Evolutionary conservation across 2,797 vertebrate genomes (phyloP).

Genomic region (Lateolabrax maculatus): DNA sequence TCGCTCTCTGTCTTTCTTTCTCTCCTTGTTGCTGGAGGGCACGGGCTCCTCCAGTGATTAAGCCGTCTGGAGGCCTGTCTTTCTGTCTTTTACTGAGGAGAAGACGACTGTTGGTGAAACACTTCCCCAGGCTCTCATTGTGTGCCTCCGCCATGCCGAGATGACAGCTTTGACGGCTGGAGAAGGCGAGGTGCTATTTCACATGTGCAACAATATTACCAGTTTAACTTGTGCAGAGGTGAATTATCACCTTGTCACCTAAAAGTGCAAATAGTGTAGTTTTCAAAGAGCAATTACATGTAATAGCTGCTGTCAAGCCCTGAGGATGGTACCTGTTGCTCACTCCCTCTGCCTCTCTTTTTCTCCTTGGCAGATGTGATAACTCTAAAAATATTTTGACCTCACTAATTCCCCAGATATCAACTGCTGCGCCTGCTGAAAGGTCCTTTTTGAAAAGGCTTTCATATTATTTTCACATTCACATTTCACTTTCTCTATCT

Average conservation of each 20-base stretch:
- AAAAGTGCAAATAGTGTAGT: conserved; percentile 89
- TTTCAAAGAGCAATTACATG: conserved; percentile 94
- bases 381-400: conserved; percentile 84
- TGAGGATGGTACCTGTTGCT: conserved; percentile 90
- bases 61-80: conserved; percentile 78
- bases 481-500: conserved; percentile 39
- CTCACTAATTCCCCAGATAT: conserved; percentile 81
- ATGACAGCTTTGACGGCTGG: conserved; percentile 80
- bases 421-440: conserved; percentile 76
- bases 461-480: conserved; percentile 59
- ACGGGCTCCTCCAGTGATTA: conserved; percentile 75
- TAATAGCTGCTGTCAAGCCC: conserved; percentile 94
- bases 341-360: conserved; percentile 17
- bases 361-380: conserved; percentile 84
- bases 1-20: conserved; percentile 58
- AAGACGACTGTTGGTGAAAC: conserved; percentile 73
- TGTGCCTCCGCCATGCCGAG: conserved; percentile 46
- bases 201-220: conserved; percentile 89
- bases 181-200: conserved; percentile 85
- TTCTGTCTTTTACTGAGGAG: conserved; percentile 71
- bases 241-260: conserved; percentile 97
- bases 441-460: conserved; percentile 76
- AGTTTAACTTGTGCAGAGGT: conserved; percentile 91
- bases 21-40: conserved; percentile 73
- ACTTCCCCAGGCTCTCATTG: conserved; percentile 63